These are phyloP conservation scores for Copsychus sechellarum DNA, from an alignment of 2,113 vertebrate species.

Conservation along the genomic window DNA sequence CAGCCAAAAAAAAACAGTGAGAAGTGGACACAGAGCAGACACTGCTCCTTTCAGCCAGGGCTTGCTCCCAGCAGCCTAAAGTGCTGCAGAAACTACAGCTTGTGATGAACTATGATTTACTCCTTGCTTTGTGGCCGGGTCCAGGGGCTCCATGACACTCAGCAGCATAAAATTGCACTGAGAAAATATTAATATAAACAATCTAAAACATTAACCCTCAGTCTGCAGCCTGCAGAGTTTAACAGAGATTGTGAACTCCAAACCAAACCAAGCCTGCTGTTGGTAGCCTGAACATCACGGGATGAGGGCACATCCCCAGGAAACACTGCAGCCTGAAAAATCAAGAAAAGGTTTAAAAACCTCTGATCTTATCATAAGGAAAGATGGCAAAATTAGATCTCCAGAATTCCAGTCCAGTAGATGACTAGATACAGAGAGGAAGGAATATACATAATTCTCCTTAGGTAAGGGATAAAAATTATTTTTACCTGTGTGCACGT, in stretches of 20 bases:
- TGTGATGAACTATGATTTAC: not conserved
- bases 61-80: not conserved
- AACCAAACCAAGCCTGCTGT: not conserved
- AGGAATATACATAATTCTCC: not conserved
- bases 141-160: not conserved
- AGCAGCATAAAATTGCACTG: not conserved
- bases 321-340: conserved; percentile 2
- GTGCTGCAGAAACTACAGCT: not conserved
- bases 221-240: not conserved
- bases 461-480: not conserved
- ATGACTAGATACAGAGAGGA: not conserved
- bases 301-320: not conserved
- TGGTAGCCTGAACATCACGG: not conserved
- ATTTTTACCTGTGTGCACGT: not conserved
- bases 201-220: not conserved
- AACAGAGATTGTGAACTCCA: accelerated
- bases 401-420: not conserved
- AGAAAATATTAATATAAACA: not conserved
- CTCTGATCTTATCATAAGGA: not conserved
- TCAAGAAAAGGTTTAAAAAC: not conserved
- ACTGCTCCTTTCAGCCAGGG: not conserved
- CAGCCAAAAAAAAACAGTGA: not conserved
- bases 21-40: not conserved
- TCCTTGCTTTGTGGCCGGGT: not conserved
- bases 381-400: not conserved